phyloP scores from a whole-genome alignment of 1,140 invertebrate species.

The Drosophila prosaltans region DNA sequence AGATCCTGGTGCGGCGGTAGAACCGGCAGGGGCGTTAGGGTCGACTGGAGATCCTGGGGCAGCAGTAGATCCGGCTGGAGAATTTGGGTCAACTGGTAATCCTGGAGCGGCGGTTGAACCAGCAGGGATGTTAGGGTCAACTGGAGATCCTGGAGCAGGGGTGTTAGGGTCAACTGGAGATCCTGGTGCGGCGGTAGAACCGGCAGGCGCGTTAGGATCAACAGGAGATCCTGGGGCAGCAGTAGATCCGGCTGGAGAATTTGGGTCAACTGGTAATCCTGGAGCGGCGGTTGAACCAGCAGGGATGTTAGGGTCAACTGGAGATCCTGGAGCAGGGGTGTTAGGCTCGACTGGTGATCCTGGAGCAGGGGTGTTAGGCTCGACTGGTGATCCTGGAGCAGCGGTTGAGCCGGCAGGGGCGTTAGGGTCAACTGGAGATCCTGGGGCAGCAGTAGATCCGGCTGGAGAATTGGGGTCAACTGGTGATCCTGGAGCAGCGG shows the following conservation, averaged over 20 bases:
- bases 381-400: slow-evolving; percentile 17
- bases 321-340: slow-evolving; percentile 7
- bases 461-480: slow-evolving; percentile 21
- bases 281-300: slow-evolving; percentile 16
- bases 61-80: slow-evolving; percentile 4
- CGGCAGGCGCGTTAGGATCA: slow-evolving; percentile 19
- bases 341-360: slow-evolving; percentile 9
- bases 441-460: slow-evolving; percentile 17
- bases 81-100: slow-evolving; percentile 8
- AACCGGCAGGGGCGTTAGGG: slow-evolving; percentile 26
- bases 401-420: slow-evolving; percentile 8
- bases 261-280: neutral
- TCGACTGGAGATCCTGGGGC: neutral
- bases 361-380: slow-evolving; percentile 10
- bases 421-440: slow-evolving; percentile 3
- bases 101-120: slow-evolving; percentile 7
- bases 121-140: neutral
- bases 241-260: slow-evolving; percentile 8
- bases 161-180: slow-evolving; percentile 8
- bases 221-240: slow-evolving; percentile 21
- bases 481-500: slow-evolving; percentile 16
- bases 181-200: neutral
- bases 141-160: slow-evolving; percentile 16
- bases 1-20: neutral
- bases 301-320: slow-evolving; percentile 7